Conservation (phyloP, 2,797 vertebrate genomes). For the Bryconaethiops microstoma region DNA sequence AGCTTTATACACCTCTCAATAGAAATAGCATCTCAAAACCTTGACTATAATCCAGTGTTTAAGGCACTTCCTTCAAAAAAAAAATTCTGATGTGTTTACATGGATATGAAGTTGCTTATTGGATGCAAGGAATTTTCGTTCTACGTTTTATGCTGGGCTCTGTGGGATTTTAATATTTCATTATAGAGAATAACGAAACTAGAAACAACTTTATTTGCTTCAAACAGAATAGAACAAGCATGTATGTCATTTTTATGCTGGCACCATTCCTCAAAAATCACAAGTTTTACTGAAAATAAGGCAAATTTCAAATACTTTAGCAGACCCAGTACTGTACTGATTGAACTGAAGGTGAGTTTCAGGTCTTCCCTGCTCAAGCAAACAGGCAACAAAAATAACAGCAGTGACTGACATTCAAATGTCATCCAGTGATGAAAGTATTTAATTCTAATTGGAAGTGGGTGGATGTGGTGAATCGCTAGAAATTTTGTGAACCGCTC, state of each 20-base stretch:
- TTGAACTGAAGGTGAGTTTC: not conserved
- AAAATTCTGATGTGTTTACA: slow-evolving; percentile 25
- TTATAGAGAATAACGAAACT: slow-evolving; percentile 70
- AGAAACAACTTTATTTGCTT: slow-evolving; percentile 72
- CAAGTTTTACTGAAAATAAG: slow-evolving; percentile 41
- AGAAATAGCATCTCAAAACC: not conserved
- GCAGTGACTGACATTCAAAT: slow-evolving; percentile 10
- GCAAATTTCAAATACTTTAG: not conserved
- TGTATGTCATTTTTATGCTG: slow-evolving; percentile 50
- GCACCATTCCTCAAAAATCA: slow-evolving; percentile 46
- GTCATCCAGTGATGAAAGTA: slow-evolving; percentile 24
- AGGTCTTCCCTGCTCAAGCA: not conserved
- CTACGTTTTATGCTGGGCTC: slow-evolving; percentile 33
- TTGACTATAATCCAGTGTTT: slow-evolving; percentile 13
- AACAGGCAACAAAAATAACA: slow-evolving; percentile 8
- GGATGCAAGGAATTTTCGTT: slow-evolving; percentile 44
- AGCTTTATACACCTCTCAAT: no score
- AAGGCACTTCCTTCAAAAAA: slow-evolving; percentile 14
- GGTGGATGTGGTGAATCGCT: slow-evolving; percentile 40
- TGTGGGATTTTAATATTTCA: slow-evolving; percentile 77
- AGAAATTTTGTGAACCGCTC: slow-evolving; percentile 43
- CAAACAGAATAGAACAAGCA: slow-evolving; percentile 72
- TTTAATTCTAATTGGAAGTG: slow-evolving; percentile 7
- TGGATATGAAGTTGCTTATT: slow-evolving; percentile 25
- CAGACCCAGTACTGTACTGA: not conserved